Evolutionary conservation across 2,888 invertebrate species (phyloP), one percentile per base, ranked within the genome.

Genomic region (Lumbricus terrestris): DNA sequence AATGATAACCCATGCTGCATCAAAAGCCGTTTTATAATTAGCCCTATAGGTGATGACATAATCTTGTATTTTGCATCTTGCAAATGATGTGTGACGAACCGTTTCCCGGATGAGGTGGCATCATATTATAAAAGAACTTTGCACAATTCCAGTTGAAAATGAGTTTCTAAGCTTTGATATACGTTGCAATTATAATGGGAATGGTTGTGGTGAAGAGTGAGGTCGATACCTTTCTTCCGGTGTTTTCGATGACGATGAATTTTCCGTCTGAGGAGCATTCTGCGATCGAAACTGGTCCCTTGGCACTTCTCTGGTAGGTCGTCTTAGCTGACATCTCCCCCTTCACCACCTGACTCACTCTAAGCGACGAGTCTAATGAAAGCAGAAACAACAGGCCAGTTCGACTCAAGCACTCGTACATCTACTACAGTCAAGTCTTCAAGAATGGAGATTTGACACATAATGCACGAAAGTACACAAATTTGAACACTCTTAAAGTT

Each of bases 291-390:
- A 95, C 90, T 0, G 91, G 91, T 37, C 91, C 91, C 89, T 91
- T 91, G 88, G 91, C 91, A 38, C 91, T 91, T 34, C 95, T 93
- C 93, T 95, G 95, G 94, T 95, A 96, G 18, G 96, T 96, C 1
- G 96, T 96, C 93, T 95, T 95, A 82, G 95, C 95, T 20, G 95
- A 95, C 91, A 95, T 95, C 92, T 96, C 95, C 8, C 95, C 95
- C 89, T 94, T 93, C 93, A 94, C 94, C 93, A 94, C 94, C 92
- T 94, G 92, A 90, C 91, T 91, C 88, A 91, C 92, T 88, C 91
- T 90, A 88, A 92, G 92, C 54, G 92, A 91, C 82, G 92, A 92
- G 89, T 92, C 92, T 88, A 37, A 20, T 29, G 11, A 88, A 38
- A 33, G 8, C 4, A 16, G n/a, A 23, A 69, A 16, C 29, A 69